phyloP scores from a whole-genome alignment of 2,113 vertebrate genomes.

The Bubalus kerabau region DNA sequence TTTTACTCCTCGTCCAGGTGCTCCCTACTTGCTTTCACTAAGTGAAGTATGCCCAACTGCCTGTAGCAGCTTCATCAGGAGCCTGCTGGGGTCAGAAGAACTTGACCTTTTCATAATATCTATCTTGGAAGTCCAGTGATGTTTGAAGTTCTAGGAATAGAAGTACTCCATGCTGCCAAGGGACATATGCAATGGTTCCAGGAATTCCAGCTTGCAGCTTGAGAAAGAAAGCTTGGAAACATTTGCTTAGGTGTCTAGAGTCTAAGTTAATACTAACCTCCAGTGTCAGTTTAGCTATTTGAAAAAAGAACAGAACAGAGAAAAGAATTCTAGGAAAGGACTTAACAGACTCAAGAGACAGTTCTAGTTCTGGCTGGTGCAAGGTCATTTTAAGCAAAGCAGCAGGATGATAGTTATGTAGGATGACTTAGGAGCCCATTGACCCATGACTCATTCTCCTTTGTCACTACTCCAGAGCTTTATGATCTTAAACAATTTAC shows the following conservation, averaged over 20 bases:
- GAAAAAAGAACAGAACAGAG: not conserved
- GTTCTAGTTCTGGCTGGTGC: not conserved
- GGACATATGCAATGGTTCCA: not conserved
- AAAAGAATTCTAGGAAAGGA: not conserved
- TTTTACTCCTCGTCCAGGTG: accelerated
- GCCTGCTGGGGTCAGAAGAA: not conserved
- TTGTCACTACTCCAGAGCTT: not conserved
- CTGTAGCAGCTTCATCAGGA: not conserved
- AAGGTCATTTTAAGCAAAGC: not conserved
- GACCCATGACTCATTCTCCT: not conserved
- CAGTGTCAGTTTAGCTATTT: not conserved
- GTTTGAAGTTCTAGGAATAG: not conserved
- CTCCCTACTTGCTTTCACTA: not conserved
- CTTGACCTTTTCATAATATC: not conserved
- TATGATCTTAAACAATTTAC: not conserved
- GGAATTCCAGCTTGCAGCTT: not conserved
- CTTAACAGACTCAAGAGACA: accelerated
- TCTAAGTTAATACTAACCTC: not conserved
- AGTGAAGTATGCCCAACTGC: not conserved
- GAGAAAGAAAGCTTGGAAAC: not conserved
- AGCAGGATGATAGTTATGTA: not conserved
- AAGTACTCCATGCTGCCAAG: not conserved
- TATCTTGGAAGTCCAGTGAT: not conserved
- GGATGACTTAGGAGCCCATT: not conserved
- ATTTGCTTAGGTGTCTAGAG: not conserved